These are phyloP conservation scores for Crocuta crocuta DNA, from an alignment of 2,113 vertebrate species.

Conservation along the genomic window DNA sequence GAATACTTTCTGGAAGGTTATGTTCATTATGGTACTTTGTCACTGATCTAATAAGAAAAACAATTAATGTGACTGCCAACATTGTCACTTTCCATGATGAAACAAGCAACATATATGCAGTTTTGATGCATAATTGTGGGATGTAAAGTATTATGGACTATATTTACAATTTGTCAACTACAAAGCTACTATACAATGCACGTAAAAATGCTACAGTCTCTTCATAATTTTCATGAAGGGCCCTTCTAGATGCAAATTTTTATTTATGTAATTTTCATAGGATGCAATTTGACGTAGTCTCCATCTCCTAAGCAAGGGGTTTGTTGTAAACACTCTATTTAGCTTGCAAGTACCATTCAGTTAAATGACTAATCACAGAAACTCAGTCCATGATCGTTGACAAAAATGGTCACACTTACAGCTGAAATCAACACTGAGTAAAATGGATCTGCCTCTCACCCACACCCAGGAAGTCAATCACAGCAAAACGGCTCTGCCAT, in stretches of 20 bases:
- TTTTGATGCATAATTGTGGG: constrained; percentile 60
- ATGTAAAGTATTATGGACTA: constrained; percentile 47
- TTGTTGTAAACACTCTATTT: constrained; percentile 85
- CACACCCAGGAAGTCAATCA: background rate
- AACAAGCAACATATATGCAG: constrained; percentile 68
- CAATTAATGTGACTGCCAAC: constrained; percentile 59
- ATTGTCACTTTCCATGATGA: constrained; percentile 59
- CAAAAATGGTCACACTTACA: constrained; percentile 72
- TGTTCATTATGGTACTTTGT: constrained; percentile 68
- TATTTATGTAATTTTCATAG: constrained; percentile 73
- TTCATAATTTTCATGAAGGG: constrained; percentile 76
- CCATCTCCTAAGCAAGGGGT: constrained; percentile 82
- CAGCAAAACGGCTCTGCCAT: background rate
- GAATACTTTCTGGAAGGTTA: constrained; percentile 79
- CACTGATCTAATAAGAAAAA: constrained; percentile 82
- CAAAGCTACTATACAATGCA: background rate
- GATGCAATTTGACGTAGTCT: constrained; percentile 83
- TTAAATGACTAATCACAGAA: constrained; percentile 87
- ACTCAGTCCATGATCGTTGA: constrained; percentile 81
- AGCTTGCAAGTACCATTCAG: constrained; percentile 85
- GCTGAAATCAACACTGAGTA: constrained; percentile 66
- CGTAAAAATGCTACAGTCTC: constrained; percentile 52
- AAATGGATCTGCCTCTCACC: constrained; percentile 54
- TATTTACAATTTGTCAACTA: constrained; percentile 48
- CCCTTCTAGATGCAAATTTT: constrained; percentile 65